These are phyloP conservation scores for Calameuta filiformis DNA, from an alignment of 2,888 invertebrate genomes.

Conservation along the genomic window DNA sequence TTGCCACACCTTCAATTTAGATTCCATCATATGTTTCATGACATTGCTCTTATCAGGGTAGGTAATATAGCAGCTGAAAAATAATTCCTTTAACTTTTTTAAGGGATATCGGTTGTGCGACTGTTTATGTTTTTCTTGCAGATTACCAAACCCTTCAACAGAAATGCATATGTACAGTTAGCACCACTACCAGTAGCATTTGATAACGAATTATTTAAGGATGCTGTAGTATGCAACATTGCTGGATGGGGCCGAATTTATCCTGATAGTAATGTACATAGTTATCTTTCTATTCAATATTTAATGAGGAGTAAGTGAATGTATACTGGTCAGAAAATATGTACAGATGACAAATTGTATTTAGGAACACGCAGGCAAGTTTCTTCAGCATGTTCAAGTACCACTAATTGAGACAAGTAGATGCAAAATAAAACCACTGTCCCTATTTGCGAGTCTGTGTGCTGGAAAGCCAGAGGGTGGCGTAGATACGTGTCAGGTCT, in stretches of 20 bases:
- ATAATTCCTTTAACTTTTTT: conserved; percentile 3
- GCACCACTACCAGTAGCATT: conserved; percentile 30
- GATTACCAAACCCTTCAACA: conserved; percentile 37
- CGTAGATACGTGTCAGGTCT: conserved; percentile 52
- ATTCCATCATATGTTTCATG: conserved; percentile 43
- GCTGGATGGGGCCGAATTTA: conserved; percentile 42
- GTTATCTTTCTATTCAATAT: not conserved
- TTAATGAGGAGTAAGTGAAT: not conserved
- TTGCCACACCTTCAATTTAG: conserved; percentile 48
- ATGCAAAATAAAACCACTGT: not conserved
- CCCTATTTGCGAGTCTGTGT: conserved; percentile 29
- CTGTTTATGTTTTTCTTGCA: conserved; percentile 18
- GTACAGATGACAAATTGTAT: not conserved
- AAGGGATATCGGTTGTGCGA: not conserved
- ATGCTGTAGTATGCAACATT: conserved; percentile 30
- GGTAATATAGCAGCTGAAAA: conserved; percentile 7
- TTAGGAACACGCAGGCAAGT: not conserved
- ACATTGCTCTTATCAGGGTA: conserved; percentile 55
- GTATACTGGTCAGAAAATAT: not conserved
- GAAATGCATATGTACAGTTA: conserved; percentile 35
- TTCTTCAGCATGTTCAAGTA: conserved; percentile 41
- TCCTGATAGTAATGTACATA: conserved; percentile 29
- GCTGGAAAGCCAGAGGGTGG: conserved; percentile 48
- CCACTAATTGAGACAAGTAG: conserved; percentile 36
- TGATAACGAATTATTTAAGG: conserved; percentile 28